Evolutionary conservation across 2,888 invertebrate genomes (phyloP).

Genomic region (Athalia rosae): DNA sequence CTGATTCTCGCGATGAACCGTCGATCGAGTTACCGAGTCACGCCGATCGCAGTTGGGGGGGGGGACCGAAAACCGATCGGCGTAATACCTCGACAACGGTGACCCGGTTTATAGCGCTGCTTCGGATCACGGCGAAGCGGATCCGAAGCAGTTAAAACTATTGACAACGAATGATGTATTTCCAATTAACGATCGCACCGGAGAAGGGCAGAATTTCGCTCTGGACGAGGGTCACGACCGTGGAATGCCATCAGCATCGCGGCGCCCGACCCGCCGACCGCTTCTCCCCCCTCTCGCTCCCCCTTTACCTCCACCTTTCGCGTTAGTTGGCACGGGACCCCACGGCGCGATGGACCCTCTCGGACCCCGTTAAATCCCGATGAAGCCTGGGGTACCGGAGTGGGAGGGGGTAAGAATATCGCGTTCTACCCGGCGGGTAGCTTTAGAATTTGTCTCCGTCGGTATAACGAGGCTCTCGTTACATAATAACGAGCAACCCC

Average conservation of each 20-base stretch:
- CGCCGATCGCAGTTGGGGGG: too few species aligned
- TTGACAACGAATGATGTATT: slow-evolving; percentile 43
- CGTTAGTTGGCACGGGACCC: slow-evolving; percentile 15
- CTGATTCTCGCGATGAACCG: too few species aligned
- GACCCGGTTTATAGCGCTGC: background rate
- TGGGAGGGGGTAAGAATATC: slow-evolving; percentile 52
- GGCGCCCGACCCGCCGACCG: slow-evolving; percentile 3
- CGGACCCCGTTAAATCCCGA: slow-evolving; percentile 34
- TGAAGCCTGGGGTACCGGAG: slow-evolving; percentile 53
- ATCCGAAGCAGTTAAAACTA: slow-evolving; percentile 1
- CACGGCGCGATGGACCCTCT: slow-evolving; percentile 21
- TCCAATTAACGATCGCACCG: slow-evolving; percentile 42
- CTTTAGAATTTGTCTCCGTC: slow-evolving; percentile 70
- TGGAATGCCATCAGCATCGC: slow-evolving; percentile 35
- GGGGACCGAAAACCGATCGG: background rate
- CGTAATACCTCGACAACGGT: background rate
- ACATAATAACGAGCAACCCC: slow-evolving; percentile 70
- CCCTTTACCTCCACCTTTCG: background rate
- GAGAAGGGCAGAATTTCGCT: slow-evolving; percentile 34
- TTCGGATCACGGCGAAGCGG: background rate
- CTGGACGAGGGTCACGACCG: slow-evolving; percentile 37
- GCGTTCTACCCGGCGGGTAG: slow-evolving; percentile 51
- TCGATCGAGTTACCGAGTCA: too few species aligned
- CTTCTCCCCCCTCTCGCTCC: background rate
- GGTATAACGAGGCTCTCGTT: slow-evolving; percentile 72